Percentiles rank a stretch among this genome's conserved stretches.
phyloP scores from a whole-genome alignment of 2,888 invertebrate species.

The Caradrina clavipalpis region DNA sequence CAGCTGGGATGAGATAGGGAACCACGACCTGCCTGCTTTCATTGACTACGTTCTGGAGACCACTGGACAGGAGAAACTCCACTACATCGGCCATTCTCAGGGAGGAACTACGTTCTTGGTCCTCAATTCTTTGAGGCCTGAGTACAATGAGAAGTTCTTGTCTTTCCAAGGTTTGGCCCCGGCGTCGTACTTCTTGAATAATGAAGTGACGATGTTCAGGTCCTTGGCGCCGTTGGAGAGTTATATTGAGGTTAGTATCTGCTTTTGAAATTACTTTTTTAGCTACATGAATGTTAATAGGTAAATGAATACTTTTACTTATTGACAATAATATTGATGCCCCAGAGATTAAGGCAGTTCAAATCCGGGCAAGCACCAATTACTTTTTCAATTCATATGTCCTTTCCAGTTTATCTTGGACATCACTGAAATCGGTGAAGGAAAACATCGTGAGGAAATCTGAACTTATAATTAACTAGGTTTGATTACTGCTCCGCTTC shows the following conservation, averaged over 20 bases:
- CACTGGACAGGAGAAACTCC: conserved; percentile 73
- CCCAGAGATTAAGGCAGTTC: no score
- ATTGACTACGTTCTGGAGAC: conserved; percentile 71
- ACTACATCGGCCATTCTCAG: conserved; percentile 84
- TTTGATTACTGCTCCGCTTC: no score
- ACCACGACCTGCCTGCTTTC: conserved; percentile 75
- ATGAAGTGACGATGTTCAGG: conserved; percentile 64
- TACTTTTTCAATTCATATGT: no score
- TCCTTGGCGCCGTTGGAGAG: conserved; percentile 67
- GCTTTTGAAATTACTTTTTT: no score
- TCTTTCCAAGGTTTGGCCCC: conserved; percentile 84
- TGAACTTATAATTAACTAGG: no score
- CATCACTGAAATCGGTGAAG: no score
- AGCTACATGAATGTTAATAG: no score
- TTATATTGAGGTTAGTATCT: conserved; percentile 73
- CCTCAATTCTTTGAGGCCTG: conserved; percentile 78
- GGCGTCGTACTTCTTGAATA: conserved; percentile 75
- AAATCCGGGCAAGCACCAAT: no score
- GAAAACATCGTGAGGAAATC: no score
- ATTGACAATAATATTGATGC: no score
- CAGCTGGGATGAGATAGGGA: conserved; percentile 82
- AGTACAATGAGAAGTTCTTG: conserved; percentile 77
- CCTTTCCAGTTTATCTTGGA: no score
- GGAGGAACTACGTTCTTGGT: conserved; percentile 82
- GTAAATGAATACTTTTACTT: no score